Evolutionary conservation across 1,140 invertebrate genomes (phyloP), one percentile per base, ranked within the genome.

Genomic region (Drosophila auraria): DNA sequence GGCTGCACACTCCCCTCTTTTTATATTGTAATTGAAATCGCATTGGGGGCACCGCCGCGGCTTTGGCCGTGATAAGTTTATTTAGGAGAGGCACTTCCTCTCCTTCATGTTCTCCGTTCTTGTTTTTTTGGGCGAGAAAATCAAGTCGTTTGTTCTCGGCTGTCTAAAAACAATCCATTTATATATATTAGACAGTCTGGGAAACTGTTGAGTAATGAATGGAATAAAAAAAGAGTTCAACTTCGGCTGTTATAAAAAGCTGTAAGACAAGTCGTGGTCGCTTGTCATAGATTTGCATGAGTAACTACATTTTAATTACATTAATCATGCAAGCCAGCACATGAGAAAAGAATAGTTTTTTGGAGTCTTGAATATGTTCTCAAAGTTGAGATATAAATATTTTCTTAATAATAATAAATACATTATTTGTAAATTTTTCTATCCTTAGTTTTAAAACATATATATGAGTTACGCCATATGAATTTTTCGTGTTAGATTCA

Each of bases 11-110:
- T 54, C 64, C 54, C 17, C 36, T 71, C 36, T 71, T n/a, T 73
- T 72, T 73, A 60, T 72, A 60, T 73, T 73, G 70, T 72, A 73
- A 73, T 73, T 73, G 70, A 73, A 73, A 72, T 60, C 56, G 20
- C 70, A 60, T 17, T 17, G 27, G 15, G 70, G 66, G 38, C 58
- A 56, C 50, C 36, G 42, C 6, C 15, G 9, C 47, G 25, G 30
- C 53, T 54, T 38, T 58, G 51, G 20, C 68, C 53, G 51, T 72
- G 70, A 73, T 68, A 71, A 73, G 25, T 73, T 73, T 51, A 73
- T 73, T 72, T 73, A 57, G 70, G 70, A 49, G 53, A 59, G 70
- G 36, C 66, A 70, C 47, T 73, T 73, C 68, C 70, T 51, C 68
- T 30, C 27, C 53, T 15, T 11, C 33, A 9, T 8, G 42, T 49